Conservation (phyloP, 30 jellyfish, hydroid and myxozoan species). For the Chrysaora quinquecirrha region DNA sequence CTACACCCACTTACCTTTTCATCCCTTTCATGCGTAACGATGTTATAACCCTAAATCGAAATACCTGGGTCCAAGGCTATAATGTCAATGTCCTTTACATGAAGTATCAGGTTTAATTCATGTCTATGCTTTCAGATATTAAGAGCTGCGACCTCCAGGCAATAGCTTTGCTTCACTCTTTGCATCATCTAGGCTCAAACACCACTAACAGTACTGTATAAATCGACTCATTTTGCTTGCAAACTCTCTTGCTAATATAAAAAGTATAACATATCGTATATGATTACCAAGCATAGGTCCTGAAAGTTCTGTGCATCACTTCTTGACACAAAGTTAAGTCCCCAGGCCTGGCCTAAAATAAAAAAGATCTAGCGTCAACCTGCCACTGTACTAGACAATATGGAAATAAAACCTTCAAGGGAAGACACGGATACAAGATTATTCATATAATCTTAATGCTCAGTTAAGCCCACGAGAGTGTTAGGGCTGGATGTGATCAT, state of each 20-base stretch:
- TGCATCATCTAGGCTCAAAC: background rate
- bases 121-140: background rate
- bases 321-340: conserved; percentile 88
- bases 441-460: no score
- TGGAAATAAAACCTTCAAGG: no score
- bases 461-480: no score
- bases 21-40: conserved; percentile 22
- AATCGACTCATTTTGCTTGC: background rate
- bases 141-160: background rate
- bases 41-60: conserved; percentile 14
- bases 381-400: no score
- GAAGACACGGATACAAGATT: no score
- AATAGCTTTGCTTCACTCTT: background rate
- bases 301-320: conserved; percentile 82
- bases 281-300: conserved; percentile 63
- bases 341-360: conserved; percentile 99
- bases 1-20: conserved; percentile 41
- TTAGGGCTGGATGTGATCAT: no score
- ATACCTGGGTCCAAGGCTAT: conserved; percentile 22
- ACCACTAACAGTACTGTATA: background rate
- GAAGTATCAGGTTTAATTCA: background rate
- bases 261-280: no score
- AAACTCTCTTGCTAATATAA: background rate
- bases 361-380: background rate
- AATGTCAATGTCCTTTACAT: background rate